phyloP scores from a whole-genome alignment of 2,113 vertebrate genomes.

The Tragelaphus scriptus region DNA sequence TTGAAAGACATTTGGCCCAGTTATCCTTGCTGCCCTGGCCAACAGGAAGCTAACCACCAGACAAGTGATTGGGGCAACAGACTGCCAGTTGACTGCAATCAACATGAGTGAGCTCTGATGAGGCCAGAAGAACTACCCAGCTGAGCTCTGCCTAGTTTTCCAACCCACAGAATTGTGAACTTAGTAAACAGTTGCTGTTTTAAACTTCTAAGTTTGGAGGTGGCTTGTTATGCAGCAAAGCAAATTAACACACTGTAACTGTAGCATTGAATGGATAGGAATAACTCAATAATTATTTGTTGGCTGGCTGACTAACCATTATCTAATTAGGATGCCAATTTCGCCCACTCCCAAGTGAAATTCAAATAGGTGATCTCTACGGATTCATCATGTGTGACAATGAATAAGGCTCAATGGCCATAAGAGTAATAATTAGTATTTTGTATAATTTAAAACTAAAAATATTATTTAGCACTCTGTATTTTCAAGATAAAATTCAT shows the following conservation, averaged over 20 bases:
- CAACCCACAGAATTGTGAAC: not conserved
- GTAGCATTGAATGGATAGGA: not conserved
- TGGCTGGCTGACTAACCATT: not conserved
- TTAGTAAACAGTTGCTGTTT: not conserved
- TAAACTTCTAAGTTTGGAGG: constrained; percentile 1
- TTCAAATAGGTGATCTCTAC: not conserved
- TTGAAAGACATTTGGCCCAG: not conserved
- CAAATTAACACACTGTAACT: not conserved
- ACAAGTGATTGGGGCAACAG: not conserved
- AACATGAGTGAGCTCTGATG: not conserved
- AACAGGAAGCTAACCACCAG: not conserved
- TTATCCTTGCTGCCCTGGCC: not conserved
- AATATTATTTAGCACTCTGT: not conserved
- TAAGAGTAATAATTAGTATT: not conserved
- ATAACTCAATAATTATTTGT: not conserved
- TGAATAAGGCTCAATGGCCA: not conserved
- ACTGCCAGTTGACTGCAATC: not conserved
- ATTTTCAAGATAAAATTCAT: constrained; percentile 9
- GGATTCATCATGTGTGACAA: not conserved
- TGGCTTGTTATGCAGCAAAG: not conserved
- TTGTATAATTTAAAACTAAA: not conserved
- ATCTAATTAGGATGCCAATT: not conserved
- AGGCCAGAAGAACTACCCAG: not conserved
- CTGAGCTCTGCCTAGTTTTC: not conserved
- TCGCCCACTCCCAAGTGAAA: not conserved